These are phyloP conservation scores for Tenthredo scrophulariae DNA, from an alignment of 2,888 invertebrate genomes.

Conservation along the genomic window DNA sequence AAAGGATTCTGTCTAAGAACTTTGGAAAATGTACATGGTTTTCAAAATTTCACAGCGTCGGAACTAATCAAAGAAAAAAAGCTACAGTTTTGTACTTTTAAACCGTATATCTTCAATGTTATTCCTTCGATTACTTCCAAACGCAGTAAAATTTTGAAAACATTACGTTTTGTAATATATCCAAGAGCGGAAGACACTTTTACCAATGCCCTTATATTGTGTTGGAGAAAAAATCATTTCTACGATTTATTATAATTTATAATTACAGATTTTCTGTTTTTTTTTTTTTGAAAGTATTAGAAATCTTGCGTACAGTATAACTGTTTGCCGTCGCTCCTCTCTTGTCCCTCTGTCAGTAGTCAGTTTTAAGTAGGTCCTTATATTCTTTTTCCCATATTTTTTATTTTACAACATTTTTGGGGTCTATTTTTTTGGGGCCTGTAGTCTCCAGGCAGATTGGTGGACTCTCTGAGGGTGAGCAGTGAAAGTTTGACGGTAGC, in stretches of 20 bases:
- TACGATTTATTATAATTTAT: background rate
- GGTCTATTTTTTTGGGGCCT: constrained; percentile 51
- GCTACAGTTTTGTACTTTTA: background rate
- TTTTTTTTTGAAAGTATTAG: background rate
- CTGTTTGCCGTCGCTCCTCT: constrained; percentile 19
- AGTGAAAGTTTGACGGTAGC: constrained; percentile 52
- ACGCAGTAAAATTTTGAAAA: background rate
- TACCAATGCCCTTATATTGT: background rate
- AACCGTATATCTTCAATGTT: background rate
- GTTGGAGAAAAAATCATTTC: background rate
- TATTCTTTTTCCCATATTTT: constrained; percentile 46
- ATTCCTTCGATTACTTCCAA: background rate
- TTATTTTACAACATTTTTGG: constrained; percentile 51
- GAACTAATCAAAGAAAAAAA: background rate
- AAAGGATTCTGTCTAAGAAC: background rate
- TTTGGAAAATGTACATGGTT: background rate
- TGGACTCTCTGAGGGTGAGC: constrained; percentile 54
- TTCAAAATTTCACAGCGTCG: background rate
- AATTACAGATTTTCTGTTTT: background rate
- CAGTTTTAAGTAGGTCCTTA: constrained; percentile 34
- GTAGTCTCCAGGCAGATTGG: constrained; percentile 52
- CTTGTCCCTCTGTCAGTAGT: constrained; percentile 26
- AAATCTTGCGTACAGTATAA: background rate
- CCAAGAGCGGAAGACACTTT: background rate
- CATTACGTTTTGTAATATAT: background rate